Evolutionary conservation across 2,797 vertebrate genomes (phyloP).

Genomic region (Centropyge bicolor): DNA sequence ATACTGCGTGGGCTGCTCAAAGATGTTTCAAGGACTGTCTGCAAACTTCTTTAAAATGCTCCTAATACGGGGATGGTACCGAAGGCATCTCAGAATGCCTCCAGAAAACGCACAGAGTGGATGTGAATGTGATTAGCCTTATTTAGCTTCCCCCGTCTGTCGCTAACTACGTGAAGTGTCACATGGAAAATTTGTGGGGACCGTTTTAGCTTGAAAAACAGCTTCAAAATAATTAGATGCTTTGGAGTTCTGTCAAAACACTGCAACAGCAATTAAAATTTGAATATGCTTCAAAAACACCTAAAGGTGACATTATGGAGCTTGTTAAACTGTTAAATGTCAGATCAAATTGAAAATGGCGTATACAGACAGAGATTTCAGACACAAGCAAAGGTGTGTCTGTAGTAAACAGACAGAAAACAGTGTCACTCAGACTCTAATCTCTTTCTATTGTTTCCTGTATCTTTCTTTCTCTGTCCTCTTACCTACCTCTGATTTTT

Average conservation of each 20-base stretch:
- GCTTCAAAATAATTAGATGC: slow-evolving; percentile 57
- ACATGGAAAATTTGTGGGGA: slow-evolving; percentile 10
- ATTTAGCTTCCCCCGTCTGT: slow-evolving; percentile 37
- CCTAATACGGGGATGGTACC: neutral
- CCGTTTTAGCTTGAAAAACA: slow-evolving; percentile 33
- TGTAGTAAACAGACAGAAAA: slow-evolving; percentile 16
- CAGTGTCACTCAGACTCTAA: neutral
- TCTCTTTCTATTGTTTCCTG: slow-evolving; percentile 19
- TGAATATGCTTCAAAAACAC: slow-evolving; percentile 40
- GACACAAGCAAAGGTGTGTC: slow-evolving; percentile 10
- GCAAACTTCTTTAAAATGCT: slow-evolving; percentile 7
- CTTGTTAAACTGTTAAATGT: slow-evolving; percentile 64
- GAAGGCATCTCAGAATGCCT: neutral
- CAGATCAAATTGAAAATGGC: slow-evolving; percentile 46
- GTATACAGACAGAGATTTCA: neutral
- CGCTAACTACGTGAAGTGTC: slow-evolving; percentile 34
- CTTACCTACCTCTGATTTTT: neutral
- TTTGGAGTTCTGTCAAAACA: slow-evolving; percentile 58
- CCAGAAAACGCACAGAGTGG: neutral
- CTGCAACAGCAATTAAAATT: slow-evolving; percentile 52
- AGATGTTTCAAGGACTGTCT: slow-evolving; percentile 19
- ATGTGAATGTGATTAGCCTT: slow-evolving; percentile 43
- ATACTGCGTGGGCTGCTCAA: neutral
- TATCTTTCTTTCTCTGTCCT: neutral
- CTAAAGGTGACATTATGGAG: slow-evolving; percentile 57